Evolutionary conservation across 2,888 invertebrate species (phyloP).

Genomic region (Caenorhabditis virilis): DNA sequence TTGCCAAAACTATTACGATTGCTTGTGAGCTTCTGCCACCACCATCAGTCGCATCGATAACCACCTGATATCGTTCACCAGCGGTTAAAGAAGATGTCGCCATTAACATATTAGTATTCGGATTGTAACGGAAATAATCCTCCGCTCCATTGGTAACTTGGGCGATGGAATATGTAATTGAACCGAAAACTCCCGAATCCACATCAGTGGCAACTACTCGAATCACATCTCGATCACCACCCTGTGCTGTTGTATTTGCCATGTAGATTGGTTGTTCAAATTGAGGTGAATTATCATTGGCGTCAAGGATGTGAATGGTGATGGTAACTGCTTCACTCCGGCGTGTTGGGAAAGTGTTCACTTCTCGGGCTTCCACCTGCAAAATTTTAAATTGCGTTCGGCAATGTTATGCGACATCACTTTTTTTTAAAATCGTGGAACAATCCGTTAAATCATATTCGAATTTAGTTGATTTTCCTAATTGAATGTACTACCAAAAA

Average conservation of each 20-base stretch:
- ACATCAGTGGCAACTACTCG: conserved; percentile 54
- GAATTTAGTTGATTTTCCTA: no score
- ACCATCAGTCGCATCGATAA: conserved; percentile 57
- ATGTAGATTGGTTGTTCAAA: conserved; percentile 62
- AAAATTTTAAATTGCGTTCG: no score
- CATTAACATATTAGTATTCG: conserved; percentile 51
- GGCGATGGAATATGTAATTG: conserved; percentile 56
- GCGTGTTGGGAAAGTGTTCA: conserved; percentile 65
- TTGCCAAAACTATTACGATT: conserved; percentile 49
- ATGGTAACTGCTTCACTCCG: conserved; percentile 62
- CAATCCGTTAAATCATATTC: no score
- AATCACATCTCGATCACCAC: conserved; percentile 44
- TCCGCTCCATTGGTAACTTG: conserved; percentile 61
- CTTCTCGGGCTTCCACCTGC: conserved; percentile 68
- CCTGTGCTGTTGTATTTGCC: conserved; percentile 60
- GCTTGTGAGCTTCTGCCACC: conserved; percentile 51
- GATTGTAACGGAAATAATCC: conserved; percentile 62
- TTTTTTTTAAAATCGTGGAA: no score
- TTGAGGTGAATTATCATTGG: conserved; percentile 61
- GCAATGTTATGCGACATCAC: no score
- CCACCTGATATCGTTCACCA: conserved; percentile 62
- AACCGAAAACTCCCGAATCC: conserved; percentile 59
- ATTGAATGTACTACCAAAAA: no score
- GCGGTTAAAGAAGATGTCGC: conserved; percentile 58
- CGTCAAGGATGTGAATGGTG: conserved; percentile 66